Percentiles rank a stretch among this genome's conserved stretches.
These are phyloP conservation scores for Limanda limanda DNA, from an alignment of 2,113 vertebrate genomes.

Conservation along the genomic window DNA sequence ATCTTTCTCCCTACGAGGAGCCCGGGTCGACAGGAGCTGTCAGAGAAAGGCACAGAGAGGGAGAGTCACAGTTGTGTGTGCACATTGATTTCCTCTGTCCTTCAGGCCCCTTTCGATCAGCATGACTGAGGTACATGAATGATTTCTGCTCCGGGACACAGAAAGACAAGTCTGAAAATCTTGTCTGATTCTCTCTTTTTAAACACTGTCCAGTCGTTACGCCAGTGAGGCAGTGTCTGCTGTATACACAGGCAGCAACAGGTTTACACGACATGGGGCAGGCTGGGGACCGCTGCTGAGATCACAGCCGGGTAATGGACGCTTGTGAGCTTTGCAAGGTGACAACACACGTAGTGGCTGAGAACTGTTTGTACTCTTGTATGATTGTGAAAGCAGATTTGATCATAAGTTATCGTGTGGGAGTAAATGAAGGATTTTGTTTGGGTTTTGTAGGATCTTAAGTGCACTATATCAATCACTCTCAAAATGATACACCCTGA, in stretches of 20 bases:
- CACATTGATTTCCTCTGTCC: constrained; percentile 57
- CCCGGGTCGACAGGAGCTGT: constrained; percentile 19
- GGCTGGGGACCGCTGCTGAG: constrained; percentile 8
- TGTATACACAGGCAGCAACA: constrained; percentile 13
- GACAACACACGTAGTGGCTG: constrained; percentile 4
- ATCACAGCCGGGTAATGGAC: constrained; percentile 7
- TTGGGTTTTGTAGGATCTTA: not conserved
- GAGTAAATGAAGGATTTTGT: constrained; percentile 1
- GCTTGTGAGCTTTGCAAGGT: constrained; percentile 9
- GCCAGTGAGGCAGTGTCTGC: constrained; percentile 32
- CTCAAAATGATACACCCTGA: constrained; percentile 5
- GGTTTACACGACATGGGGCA: not conserved
- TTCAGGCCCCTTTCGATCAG: constrained; percentile 44
- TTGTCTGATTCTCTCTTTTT: constrained; percentile 31
- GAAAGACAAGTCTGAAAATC: constrained; percentile 33
- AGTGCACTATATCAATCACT: constrained; percentile 1
- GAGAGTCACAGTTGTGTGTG: constrained; percentile 24
- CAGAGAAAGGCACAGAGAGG: constrained; percentile 14
- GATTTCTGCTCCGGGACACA: constrained; percentile 38
- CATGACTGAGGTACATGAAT: constrained; percentile 50
- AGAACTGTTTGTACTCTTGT: constrained; percentile 17
- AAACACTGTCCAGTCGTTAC: constrained; percentile 36
- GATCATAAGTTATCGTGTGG: constrained; percentile 1
- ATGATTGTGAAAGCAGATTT: not conserved
- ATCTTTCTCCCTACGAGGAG: constrained; percentile 42